These are phyloP conservation scores for Nymphicus hollandicus DNA, from an alignment of 2,113 vertebrate species.

Conservation along the genomic window DNA sequence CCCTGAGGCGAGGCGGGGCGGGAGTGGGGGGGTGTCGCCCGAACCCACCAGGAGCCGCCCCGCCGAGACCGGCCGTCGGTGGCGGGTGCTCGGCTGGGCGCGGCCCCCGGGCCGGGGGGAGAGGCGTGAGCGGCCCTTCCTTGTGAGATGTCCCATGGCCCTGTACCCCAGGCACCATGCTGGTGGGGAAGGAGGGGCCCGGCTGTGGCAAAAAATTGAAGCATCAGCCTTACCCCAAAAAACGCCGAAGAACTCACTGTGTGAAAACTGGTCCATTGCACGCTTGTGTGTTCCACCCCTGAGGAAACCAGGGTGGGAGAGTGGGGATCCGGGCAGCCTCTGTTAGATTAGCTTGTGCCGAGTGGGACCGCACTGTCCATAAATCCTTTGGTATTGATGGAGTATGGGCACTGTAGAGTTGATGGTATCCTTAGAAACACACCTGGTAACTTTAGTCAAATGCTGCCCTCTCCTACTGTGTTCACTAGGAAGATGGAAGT, in stretches of 20 bases:
- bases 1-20: too few species aligned
- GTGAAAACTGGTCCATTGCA: accelerated
- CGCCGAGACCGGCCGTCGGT: not conserved
- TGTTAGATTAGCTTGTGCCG: not conserved
- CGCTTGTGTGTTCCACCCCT: accelerated
- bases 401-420: not conserved
- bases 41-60: not conserved
- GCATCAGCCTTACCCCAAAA: not conserved
- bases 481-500: not conserved
- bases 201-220: not conserved
- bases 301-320: not conserved
- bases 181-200: accelerated
- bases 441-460: not conserved
- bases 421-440: not conserved
- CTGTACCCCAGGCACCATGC: not conserved
- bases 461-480: not conserved
- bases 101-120: not conserved
- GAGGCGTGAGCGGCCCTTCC: not conserved
- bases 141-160: not conserved
- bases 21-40: not conserved
- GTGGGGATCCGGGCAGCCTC: not conserved
- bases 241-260: not conserved
- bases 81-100: not conserved
- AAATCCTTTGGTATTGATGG: not conserved
- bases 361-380: accelerated